Evolutionary conservation across 2,113 vertebrate genomes (phyloP).

Genomic region (Circaetus gallicus): DNA sequence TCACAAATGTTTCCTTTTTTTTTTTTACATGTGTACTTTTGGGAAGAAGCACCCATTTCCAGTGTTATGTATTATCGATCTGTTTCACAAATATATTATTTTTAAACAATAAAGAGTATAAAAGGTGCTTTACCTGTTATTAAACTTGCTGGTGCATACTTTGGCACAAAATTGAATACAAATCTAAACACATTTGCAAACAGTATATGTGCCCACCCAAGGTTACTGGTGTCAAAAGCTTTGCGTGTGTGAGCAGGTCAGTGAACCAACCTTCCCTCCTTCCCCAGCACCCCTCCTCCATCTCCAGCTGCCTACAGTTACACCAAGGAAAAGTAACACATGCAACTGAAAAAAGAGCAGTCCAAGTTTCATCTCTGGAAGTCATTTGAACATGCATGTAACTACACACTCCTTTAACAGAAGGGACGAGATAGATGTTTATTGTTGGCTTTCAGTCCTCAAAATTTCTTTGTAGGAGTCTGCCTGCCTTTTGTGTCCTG

Average conservation of each 20-base stretch:
- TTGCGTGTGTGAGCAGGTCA: background rate
- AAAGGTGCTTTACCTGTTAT: slow-evolving; percentile 70
- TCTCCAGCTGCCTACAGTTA: background rate
- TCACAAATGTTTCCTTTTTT: background rate
- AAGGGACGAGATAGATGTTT: background rate
- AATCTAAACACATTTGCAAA: background rate
- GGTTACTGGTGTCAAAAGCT: background rate
- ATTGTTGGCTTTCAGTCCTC: background rate
- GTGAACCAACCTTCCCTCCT: background rate
- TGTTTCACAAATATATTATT: slow-evolving; percentile 76
- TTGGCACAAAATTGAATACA: slow-evolving; percentile 43
- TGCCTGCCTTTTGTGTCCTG: background rate
- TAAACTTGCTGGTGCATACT: slow-evolving; percentile 48
- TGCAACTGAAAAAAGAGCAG: background rate
- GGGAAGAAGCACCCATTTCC: slow-evolving; percentile 74
- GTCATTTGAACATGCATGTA: background rate
- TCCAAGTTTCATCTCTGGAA: background rate
- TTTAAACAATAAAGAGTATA: slow-evolving; percentile 69
- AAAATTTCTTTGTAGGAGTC: background rate
- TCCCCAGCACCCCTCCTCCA: background rate
- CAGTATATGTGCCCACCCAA: background rate
- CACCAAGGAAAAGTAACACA: background rate
- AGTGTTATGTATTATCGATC: slow-evolving; percentile 69
- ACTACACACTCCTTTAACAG: background rate
- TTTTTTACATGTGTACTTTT: slow-evolving; percentile 46